Evolutionary conservation across 2,888 invertebrate genomes (phyloP).

Genomic region (Lasioglossum oenotherae): DNA sequence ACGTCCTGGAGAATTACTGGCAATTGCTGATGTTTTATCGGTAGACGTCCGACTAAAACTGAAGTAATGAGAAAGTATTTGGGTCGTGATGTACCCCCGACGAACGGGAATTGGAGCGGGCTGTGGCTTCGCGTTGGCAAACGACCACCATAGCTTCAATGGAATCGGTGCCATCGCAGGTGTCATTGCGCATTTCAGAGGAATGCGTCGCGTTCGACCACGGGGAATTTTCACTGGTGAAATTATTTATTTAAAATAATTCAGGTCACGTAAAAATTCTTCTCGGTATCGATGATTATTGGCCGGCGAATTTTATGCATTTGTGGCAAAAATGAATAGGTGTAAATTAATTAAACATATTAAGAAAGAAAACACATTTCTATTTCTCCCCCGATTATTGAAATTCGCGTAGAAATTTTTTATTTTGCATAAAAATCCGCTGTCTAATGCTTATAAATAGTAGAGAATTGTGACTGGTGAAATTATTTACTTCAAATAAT

Average conservation of each 20-base stretch:
- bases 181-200: conserved; percentile 85
- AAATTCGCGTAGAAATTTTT: too few species aligned
- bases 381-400: too few species aligned
- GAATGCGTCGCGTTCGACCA: conserved; percentile 83
- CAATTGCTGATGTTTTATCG: conserved; percentile 30
- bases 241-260: background rate
- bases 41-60: conserved; percentile 60
- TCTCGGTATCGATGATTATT: background rate
- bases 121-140: conserved; percentile 85
- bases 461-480: too few species aligned
- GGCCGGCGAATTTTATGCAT: too few species aligned
- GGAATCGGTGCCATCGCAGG: conserved; percentile 84
- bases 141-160: conserved; percentile 85
- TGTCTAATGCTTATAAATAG: too few species aligned
- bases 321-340: too few species aligned
- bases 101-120: conserved; percentile 83
- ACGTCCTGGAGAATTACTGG: conserved; percentile 40
- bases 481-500: too few species aligned
- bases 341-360: too few species aligned
- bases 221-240: conserved; percentile 38
- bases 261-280: background rate
- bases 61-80: conserved; percentile 69
- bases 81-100: conserved; percentile 81
- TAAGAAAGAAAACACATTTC: too few species aligned
- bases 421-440: too few species aligned